phyloP scores from a whole-genome alignment of 2,797 vertebrate genomes.

The Columba guinea region DNA sequence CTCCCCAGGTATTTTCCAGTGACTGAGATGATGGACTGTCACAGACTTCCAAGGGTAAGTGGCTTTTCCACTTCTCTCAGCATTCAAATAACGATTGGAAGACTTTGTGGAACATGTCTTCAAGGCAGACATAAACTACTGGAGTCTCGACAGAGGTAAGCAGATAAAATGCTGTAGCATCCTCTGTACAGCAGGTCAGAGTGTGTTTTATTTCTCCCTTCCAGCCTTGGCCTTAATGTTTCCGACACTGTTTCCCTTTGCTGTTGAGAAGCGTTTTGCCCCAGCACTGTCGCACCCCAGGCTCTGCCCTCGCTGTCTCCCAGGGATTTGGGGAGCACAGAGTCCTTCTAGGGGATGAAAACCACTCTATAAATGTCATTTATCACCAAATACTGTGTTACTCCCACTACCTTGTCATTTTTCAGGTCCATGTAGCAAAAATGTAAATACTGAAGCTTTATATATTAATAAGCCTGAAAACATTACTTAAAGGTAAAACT shows the following conservation, averaged over 20 bases:
- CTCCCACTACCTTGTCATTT: conserved; percentile 40
- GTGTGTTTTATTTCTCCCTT: neutral
- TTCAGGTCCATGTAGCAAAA: conserved; percentile 30
- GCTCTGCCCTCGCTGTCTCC: neutral
- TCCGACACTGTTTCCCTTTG: neutral
- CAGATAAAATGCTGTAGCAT: neutral
- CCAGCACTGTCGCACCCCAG: neutral
- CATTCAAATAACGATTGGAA: neutral
- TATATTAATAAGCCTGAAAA: conserved; percentile 63
- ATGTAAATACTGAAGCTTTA: conserved; percentile 67
- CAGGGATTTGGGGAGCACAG: neutral
- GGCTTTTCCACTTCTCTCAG: neutral
- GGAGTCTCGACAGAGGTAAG: neutral
- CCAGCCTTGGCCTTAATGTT: neutral
- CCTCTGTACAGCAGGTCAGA: neutral
- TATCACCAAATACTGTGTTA: neutral
- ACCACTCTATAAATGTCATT: neutral
- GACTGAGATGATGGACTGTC: neutral
- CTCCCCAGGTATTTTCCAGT: neutral
- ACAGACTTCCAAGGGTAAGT: neutral
- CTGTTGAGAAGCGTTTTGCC: neutral
- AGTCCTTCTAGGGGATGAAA: neutral
- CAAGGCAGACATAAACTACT: neutral
- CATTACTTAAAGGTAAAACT: conserved; percentile 69
- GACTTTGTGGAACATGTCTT: neutral